phyloP scores from a whole-genome alignment of 2,888 invertebrate species.

The Xestoiulus laeticollis region DNA sequence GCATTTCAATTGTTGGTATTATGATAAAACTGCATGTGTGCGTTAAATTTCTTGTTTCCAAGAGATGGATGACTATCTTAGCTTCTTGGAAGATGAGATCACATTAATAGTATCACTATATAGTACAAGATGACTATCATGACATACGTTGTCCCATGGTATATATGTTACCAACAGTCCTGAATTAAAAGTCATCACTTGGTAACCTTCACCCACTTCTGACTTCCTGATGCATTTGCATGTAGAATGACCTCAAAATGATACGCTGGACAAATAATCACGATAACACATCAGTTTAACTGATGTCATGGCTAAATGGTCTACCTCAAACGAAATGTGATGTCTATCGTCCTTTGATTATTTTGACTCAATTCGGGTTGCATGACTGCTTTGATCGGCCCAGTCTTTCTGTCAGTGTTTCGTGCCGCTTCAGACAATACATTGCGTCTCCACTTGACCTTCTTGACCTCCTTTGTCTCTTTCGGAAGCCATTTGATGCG shows the following conservation, averaged over 20 bases:
- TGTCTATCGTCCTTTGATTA: neutral
- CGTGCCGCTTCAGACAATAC: neutral
- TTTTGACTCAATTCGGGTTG: neutral
- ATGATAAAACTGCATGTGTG: too few relatives aligned
- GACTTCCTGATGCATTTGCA: neutral
- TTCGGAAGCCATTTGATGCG: neutral
- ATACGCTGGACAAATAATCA: neutral
- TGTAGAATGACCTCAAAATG: neutral
- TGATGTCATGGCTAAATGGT: neutral
- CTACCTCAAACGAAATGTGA: neutral
- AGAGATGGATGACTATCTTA: too few relatives aligned
- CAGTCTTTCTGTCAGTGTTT: neutral
- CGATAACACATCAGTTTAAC: neutral
- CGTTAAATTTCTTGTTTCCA: too few relatives aligned
- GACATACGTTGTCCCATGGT: too few relatives aligned
- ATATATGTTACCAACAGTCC: too few relatives aligned
- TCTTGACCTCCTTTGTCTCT: slow-evolving; percentile 4
- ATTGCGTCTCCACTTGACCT: slow-evolving; percentile 15
- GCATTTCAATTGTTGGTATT: too few relatives aligned
- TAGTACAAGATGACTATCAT: too few relatives aligned
- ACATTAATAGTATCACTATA: too few relatives aligned
- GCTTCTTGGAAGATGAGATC: too few relatives aligned
- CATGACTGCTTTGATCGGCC: neutral
- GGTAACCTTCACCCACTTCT: neutral
- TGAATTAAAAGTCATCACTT: too few relatives aligned